Evolutionary conservation across 1,140 invertebrate genomes (phyloP).

Genomic region (Heterodera carotae): DNA sequence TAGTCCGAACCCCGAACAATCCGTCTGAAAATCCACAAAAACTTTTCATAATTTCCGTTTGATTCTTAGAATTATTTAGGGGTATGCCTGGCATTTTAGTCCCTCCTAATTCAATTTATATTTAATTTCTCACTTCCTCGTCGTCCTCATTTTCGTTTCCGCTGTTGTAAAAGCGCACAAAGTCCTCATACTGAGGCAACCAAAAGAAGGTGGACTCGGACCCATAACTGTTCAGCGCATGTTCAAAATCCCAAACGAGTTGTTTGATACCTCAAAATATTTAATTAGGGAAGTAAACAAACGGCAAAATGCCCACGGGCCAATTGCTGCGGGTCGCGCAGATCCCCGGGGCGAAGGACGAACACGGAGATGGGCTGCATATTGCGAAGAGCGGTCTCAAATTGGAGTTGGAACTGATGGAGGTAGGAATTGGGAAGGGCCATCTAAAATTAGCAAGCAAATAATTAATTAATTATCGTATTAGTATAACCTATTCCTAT

Average conservation of each 20-base stretch:
- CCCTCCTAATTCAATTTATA: not conserved
- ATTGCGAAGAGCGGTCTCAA: constrained; percentile 59
- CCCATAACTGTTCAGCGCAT: constrained; percentile 60
- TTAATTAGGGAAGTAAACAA: constrained; percentile 15
- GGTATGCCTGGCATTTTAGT: not conserved
- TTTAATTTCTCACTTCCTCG: constrained; percentile 3
- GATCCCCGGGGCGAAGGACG: constrained; percentile 58
- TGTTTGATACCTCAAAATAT: constrained; percentile 54
- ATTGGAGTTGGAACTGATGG: constrained; percentile 58
- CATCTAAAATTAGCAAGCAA: constrained; percentile 49
- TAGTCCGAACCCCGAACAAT: too few relatives aligned
- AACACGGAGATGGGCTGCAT: constrained; percentile 65
- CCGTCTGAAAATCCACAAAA: too few relatives aligned
- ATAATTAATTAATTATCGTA: constrained; percentile 1
- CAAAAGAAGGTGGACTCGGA: constrained; percentile 64
- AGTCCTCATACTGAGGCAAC: constrained; percentile 62
- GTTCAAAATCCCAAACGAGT: constrained; percentile 58
- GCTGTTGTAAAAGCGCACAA: constrained; percentile 59
- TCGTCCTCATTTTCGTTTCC: constrained; percentile 46
- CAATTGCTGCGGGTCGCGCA: constrained; percentile 56
- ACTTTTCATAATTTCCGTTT: constrained; percentile 1
- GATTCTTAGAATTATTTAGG: too few relatives aligned
- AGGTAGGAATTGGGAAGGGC: constrained; percentile 61
- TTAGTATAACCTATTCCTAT: too few relatives aligned
- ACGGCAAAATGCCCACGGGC: constrained; percentile 39